Base-by-base conservation (phyloP, 2,113 vertebrate species). In the Otocyon megalotis region DNA sequence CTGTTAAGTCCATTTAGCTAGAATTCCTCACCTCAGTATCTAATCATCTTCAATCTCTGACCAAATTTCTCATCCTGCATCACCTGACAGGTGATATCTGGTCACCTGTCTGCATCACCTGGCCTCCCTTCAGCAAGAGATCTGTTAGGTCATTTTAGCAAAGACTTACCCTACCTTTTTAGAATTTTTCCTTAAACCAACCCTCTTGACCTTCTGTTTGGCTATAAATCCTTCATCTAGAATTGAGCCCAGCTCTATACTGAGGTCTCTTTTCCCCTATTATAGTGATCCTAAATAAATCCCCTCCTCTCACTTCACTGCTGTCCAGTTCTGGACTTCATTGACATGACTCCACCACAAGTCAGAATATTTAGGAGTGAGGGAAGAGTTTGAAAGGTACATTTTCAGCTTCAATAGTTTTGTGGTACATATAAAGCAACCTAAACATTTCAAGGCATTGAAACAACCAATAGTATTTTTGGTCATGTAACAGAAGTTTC, bases 391-490 rank as follows among this genome's bases (percentile, higher is more conserved):
- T 32, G 22, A 85, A 69, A 56, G 9, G 0, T 32, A 22, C 22
- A 63, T 16, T 90, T 58, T 90, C 12, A 87, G 20, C 30, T 93
- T 92, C 43, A 62, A 7, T n/a, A 93, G 24, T 43, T 89, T 90
- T 65, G 19, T 30, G 20, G 3, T 94, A 0, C 14, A 62, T 30
- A 53, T 56, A 58, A 28, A 92, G 2, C n/a, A 90, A 50, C 30
- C 2, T 82, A 10, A 12, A 69, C 15, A 32, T 35, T 3, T 20
- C 15, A 56, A 37, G 48, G 4, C 3, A 89, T 58, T 72, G 63
- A 74, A 63, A 19, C 6, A 71, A 71, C 2, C 85, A 48, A 56
- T 63, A 35, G 2, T 43, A 22, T 65, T 58, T 90, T 32, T 88
- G 17, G 32, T 37, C 54, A 37, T 7, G 24, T 19, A 10, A 17